A percentile compares a stretch with the other conserved stretches of the same genome.
Evolutionary conservation across 2,113 vertebrate species (phyloP).

Genomic region (Platysternon megacephalum): DNA sequence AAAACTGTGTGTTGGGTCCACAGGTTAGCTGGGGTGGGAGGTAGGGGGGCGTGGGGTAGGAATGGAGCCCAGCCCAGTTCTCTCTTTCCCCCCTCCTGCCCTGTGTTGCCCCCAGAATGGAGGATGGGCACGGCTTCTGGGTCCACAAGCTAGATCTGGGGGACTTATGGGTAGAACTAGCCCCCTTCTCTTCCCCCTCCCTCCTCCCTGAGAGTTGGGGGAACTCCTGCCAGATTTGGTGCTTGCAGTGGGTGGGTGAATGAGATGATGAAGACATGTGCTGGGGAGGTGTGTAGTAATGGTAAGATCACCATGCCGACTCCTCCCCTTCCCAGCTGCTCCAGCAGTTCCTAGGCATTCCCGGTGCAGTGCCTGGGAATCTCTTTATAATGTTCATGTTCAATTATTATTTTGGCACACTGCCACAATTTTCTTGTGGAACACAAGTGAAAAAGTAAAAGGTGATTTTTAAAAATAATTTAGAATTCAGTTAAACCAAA

Average conservation of each 20-base stretch:
- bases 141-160: not conserved
- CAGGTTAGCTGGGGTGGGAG: too few relatives aligned
- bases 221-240: constrained; percentile 22
- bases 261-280: not conserved
- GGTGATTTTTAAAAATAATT: not conserved
- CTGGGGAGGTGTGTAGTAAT: rapidly evolving
- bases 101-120: not conserved
- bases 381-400: not conserved
- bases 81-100: not conserved
- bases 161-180: not conserved
- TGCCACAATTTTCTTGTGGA: not conserved
- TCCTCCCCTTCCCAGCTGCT: not conserved
- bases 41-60: too few relatives aligned
- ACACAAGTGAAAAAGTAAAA: not conserved
- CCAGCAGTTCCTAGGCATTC: not conserved
- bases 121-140: not conserved
- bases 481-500: not conserved
- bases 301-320: not conserved
- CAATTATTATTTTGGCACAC: not conserved
- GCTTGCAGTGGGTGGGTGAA: not conserved
- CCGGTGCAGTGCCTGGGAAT: not conserved
- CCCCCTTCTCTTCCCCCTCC: not conserved
- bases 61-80: too few relatives aligned
- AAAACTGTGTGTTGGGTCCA: not conserved
- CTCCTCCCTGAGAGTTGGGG: not conserved